Percentiles rank a stretch among this genome's conserved stretches.
These are phyloP conservation scores for Bettongia penicillata DNA, from an alignment of 2,113 vertebrate species.

Conservation along the genomic window DNA sequence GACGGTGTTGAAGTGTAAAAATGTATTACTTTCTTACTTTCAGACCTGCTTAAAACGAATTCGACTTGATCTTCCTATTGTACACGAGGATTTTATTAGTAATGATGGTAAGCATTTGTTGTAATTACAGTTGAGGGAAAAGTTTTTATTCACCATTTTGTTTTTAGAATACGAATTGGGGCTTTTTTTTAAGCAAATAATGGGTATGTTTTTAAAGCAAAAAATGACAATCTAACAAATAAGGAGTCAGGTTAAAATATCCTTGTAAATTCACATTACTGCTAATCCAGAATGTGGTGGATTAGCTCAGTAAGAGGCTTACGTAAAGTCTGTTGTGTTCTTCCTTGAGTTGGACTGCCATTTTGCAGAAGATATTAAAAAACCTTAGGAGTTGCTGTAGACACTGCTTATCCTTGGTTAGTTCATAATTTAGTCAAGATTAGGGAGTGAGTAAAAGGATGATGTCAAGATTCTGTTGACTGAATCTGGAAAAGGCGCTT, in stretches of 20 bases:
- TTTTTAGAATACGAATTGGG: conserved; percentile 46
- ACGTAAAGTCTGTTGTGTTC: background rate
- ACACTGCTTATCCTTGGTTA: conserved; percentile 1
- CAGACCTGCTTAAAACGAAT: conserved; percentile 98
- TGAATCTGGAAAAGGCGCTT: background rate
- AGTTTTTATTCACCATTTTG: conserved; percentile 21
- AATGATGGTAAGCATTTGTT: conserved; percentile 82
- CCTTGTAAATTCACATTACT: background rate
- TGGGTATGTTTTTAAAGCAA: conserved; percentile 20
- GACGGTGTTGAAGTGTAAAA: conserved; percentile 53
- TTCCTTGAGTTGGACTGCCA: background rate
- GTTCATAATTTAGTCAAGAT: conserved; percentile 37
- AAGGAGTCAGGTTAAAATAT: conserved; percentile 35
- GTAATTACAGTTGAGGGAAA: background rate
- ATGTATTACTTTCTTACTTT: conserved; percentile 53
- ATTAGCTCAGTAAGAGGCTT: background rate
- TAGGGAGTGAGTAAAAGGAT: background rate
- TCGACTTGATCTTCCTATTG: conserved; percentile 94
- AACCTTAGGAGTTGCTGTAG: background rate
- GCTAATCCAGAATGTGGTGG: background rate
- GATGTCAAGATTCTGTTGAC: background rate
- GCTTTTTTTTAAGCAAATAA: background rate
- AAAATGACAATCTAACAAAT: background rate
- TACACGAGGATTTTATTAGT: conserved; percentile 89
- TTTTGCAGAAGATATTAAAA: conserved; percentile 25